Percentiles rank a stretch among this genome's conserved stretches.
Conservation (phyloP, 23 tunicate species). For the Aplidium turbinatum region DNA sequence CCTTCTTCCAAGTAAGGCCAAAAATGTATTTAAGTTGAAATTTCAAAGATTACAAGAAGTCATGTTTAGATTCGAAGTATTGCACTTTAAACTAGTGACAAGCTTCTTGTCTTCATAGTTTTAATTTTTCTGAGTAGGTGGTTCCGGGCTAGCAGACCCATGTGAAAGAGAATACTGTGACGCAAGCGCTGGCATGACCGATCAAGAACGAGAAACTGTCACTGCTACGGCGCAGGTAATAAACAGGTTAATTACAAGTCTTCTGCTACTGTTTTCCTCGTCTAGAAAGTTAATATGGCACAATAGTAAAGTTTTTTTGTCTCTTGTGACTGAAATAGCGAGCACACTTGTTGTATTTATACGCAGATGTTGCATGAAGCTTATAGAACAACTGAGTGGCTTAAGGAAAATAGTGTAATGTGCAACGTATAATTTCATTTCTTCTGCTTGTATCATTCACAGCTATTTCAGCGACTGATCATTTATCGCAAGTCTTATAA, state of each 20-base stretch:
- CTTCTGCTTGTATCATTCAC: slow-evolving; percentile 18
- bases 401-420: neutral
- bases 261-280: neutral
- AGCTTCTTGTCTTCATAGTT: too few species aligned
- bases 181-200: slow-evolving; percentile 46
- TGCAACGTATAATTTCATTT: neutral
- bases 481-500: slow-evolving; percentile 55
- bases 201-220: slow-evolving; percentile 61
- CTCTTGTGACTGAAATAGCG: neutral
- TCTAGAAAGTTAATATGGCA: neutral
- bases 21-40: neutral
- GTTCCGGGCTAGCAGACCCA: slow-evolving; percentile 60
- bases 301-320: neutral
- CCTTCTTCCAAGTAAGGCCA: slow-evolving; percentile 57
- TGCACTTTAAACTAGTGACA: too few species aligned
- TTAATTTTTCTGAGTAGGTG: too few species aligned
- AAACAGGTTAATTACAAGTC: too few species aligned
- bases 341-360: too few species aligned
- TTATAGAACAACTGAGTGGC: too few species aligned
- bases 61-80: too few species aligned
- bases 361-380: too few species aligned
- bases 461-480: slow-evolving; percentile 53
- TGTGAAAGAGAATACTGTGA: slow-evolving; percentile 61
- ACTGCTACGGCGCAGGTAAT: slow-evolving; percentile 77
- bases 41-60: neutral